Base-by-base conservation (phyloP, 2,888 invertebrate species). In the Beris chalybata region DNA sequence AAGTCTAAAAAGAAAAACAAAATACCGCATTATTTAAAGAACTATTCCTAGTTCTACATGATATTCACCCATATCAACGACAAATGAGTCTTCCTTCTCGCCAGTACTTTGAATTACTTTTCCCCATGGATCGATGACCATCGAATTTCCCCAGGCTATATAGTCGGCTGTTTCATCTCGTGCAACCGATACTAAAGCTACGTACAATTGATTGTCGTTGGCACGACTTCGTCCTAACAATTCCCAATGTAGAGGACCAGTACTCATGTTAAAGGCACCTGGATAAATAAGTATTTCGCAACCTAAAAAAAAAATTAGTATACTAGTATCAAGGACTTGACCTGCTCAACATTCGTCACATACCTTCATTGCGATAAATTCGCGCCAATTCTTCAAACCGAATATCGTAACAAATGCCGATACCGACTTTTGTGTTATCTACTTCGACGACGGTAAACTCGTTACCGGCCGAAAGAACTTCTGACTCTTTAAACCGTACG, bases 391-490 rank as follows among this genome's bases (percentile, higher is more conserved):
- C 95, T 67, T 91, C 88, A 80, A 97, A 98, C 22, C 97, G 84
- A 64, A 97, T 84, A 76, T 97, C 97, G 78, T 97, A 97, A 76
- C 97, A 98, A 74, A 97, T 93, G 3, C 95, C 97, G 55, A 97
- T 76, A 0, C 97, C 97, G 66, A 97, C 83, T 82, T 88, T 91
- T 22, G 85, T 81, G 0, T 85, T 86, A 64, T 87, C 85, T 13
- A 88, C 86, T 44, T 90, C 84, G 75, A 97, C 90, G 0, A 85
- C 88, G 0, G 89, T 89, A 61, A 95, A 80, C 4, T 85, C 78
- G 74, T 89, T 83, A 0, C 97, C 97, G 0, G 92, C 83, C 22
- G 86, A 85, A 2, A 97, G 80, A 0, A 89, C 88, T 66, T 94
- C 92, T 0, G 96, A 97, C 79, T 97, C 97, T 74, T 92, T 91